Conservation (phyloP, 1,140 invertebrate species). For the Tigriopus japonicus region DNA sequence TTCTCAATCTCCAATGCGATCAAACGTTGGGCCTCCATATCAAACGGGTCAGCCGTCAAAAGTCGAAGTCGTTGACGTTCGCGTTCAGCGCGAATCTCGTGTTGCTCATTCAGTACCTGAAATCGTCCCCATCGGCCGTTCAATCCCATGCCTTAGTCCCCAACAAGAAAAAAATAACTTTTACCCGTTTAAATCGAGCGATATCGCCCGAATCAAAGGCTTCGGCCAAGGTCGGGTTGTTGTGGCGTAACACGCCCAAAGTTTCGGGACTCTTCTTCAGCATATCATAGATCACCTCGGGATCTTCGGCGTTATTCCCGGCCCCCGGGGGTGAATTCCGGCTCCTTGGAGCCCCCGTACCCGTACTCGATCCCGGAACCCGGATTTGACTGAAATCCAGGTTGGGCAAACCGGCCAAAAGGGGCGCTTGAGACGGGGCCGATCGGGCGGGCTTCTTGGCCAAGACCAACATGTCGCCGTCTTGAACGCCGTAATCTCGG, state of each 20-base stretch:
- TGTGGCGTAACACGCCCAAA: conserved; percentile 69
- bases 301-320: conserved; percentile 49
- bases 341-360: conserved; percentile 8
- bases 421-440: conserved; percentile 23
- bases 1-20: conserved; percentile 52
- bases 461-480: conserved; percentile 65
- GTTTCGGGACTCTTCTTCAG: conserved; percentile 81
- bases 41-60: conserved; percentile 83
- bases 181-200: background rate
- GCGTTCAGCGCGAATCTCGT: conserved; percentile 48
- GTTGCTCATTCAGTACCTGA: conserved; percentile 63
- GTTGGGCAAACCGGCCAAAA: conserved; percentile 29
- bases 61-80: conserved; percentile 64
- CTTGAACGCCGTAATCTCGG: conserved; percentile 48
- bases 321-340: conserved; percentile 7
- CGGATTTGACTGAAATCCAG: conserved; percentile 70
- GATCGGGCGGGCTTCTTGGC: background rate
- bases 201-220: conserved; percentile 54
- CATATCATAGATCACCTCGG: conserved; percentile 67
- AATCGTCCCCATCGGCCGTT: conserved; percentile 35
- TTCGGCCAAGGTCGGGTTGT: conserved; percentile 78
- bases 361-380: conserved; percentile 36
- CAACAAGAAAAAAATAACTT: background rate
- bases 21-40: conserved; percentile 73
- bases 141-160: background rate